Base-by-base conservation (phyloP, 1,140 invertebrate species). In the Hyphantria cunea region DNA sequence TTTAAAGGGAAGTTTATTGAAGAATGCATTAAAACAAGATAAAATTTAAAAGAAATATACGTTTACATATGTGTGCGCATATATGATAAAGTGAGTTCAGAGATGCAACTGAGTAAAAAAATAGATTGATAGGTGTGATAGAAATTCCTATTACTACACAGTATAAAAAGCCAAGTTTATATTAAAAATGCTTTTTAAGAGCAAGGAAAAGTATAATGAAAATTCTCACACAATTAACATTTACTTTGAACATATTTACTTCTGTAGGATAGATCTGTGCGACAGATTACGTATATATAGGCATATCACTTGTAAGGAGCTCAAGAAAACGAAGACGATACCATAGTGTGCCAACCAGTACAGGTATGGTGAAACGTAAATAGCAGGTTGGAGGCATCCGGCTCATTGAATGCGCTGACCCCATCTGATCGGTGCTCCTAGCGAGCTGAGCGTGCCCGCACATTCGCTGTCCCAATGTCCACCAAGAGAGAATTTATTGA, bases 341-440 rank as follows among this genome's bases (percentile, higher is more conserved):
- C 75, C 82, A 85, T 87, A 89, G 80, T 87, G 83, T 85, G 84
- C 83, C 86, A 86, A 83, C 86, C 63, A 78, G 79, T 79, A 84
- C 78, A 64, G 74, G 75, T 86, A 84, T 82, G 81, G 82, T 83
- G 85, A 88, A 90, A 86, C 85, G 80, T 87, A 88, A 88, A 87
- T 84, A 86, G 85, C 84, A 84, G 82, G 87, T 87, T 85, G 76
- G 70, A 84, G 78, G 81, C 82, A 90, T 88, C 87, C 87, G 87
- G 78, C 85, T 88, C 84, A 88, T 87, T 87, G 80, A 90, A 90
- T 85, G 80, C 83, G 84, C 82, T 90, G 87, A 90, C 87, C 86
- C 80, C 84, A 89, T 90, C 87, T 90, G 85, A 90, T 90, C 84
- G 78, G 39, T 60, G 77, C 78, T 76, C 63, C 70, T 70, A 78